Conservation (phyloP, 2,113 vertebrate species). For the Nanorana parkeri region DNA sequence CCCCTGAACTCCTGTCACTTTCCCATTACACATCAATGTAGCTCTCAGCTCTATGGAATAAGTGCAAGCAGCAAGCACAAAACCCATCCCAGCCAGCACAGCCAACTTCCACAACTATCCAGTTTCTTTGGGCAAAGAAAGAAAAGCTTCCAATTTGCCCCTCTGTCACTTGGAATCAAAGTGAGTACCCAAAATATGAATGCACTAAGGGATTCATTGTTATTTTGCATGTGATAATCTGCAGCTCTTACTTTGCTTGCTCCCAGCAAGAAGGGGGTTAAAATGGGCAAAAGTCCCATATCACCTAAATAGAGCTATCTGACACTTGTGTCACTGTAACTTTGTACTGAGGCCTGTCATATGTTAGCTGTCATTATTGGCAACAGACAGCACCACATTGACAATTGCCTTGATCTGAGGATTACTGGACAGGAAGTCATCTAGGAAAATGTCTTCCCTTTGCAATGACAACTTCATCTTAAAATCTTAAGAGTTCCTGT, state of each 20-base stretch:
- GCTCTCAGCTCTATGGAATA: constrained; percentile 12
- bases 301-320: no score
- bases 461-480: no score
- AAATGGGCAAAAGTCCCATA: background rate
- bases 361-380: no score
- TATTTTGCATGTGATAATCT: background rate
- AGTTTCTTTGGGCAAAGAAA: background rate
- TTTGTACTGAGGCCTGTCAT: no score
- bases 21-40: constrained; percentile 36
- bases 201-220: background rate
- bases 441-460: no score
- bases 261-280: background rate
- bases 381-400: no score
- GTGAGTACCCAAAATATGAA: constrained; percentile 24
- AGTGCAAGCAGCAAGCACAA: background rate
- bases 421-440: no score
- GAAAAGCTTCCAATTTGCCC: background rate
- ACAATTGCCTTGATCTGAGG: no score
- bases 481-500: no score
- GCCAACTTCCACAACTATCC: background rate
- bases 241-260: background rate
- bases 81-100: background rate
- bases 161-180: constrained; percentile 1
- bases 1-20: constrained; percentile 41
- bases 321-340: no score